These are phyloP conservation scores for Ictidomys tridecemlineatus DNA, from an alignment of 2,113 vertebrate genomes.

Conservation along the genomic window DNA sequence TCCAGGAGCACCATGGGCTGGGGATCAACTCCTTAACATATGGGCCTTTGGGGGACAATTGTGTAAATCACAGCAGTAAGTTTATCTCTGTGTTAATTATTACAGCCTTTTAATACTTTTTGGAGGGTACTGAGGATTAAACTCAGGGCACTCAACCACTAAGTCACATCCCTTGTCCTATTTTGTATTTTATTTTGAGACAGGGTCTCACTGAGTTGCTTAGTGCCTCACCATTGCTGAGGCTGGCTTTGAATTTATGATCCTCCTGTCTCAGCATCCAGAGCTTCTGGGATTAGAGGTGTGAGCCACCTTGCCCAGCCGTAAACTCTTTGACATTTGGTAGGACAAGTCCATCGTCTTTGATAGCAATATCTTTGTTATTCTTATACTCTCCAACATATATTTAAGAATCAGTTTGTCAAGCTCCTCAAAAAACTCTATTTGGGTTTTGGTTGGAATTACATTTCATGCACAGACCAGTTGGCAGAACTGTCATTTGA, in stretches of 20 bases:
- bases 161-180: too few species aligned
- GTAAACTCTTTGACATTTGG: not conserved
- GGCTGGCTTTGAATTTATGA: too few species aligned
- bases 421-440: not conserved
- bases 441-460: slow-evolving; percentile 6
- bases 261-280: too few species aligned
- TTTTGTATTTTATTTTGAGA: too few species aligned
- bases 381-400: not conserved
- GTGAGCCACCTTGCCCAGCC: too few species aligned
- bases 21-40: too few species aligned
- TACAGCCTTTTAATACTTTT: not conserved
- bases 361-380: not conserved
- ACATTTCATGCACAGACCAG: not conserved
- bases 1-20: too few species aligned
- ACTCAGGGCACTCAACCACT: too few species aligned
- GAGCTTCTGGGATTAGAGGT: too few species aligned
- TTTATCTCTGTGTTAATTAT: not conserved
- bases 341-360: not conserved
- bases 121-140: too few species aligned
- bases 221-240: too few species aligned
- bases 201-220: too few species aligned
- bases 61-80: not conserved
- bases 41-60: not conserved
- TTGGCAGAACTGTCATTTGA: not conserved
- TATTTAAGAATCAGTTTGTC: not conserved